Evolutionary conservation across 2,888 invertebrate species (phyloP), one percentile per base, ranked within the genome.

Genomic region (Leistus spinibarbis): DNA sequence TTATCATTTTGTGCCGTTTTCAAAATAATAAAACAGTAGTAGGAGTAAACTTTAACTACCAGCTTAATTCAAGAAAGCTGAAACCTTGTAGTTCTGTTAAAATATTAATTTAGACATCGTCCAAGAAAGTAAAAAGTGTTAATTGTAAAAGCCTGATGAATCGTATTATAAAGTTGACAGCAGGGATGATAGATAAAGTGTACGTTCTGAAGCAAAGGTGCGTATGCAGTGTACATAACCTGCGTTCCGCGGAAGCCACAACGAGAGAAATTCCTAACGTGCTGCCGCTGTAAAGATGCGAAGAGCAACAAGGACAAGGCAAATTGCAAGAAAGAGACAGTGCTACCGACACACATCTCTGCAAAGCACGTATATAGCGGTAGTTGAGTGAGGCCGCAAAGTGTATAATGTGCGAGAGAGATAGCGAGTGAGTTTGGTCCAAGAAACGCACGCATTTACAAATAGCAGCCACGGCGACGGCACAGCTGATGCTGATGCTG

Each of bases 181-280:
- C 13, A 40, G 40, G 40, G 40, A 40, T 40, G 40, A 40, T 40
- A 40, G 7, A 40, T 40, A 40, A 5, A 40, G 3, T 10, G 40
- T 40, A 40, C 7, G 13, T 13, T 40, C 2, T 7, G 40, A 10
- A 7, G 27, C 27, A 27, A 27, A 27, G 27, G 40, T 5, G 40
- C 5, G 40, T 40, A 40, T 40, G 40, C 4, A 40, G 40, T 40
- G 13, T 40, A 13, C 4, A 40, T 13, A 40, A 40, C 10, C 3
- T 40, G 40, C 60, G 60, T 19, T 60, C 60, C 17, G 22, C 60
- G 60, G 60, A 60, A 60, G 60, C 60, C 60, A 60, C 22, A 13
- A 60, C 19, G 22, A 60, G 60, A 60, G 60, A 60, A 60, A 60
- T 60, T 60, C 60, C 60, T 60, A 19, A 20, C 60, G 60, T 60